A percentile compares a stretch with the other conserved stretches of the same genome.
These are phyloP conservation scores for Netelia melanura DNA, from an alignment of 2,888 invertebrate genomes.

Conservation along the genomic window DNA sequence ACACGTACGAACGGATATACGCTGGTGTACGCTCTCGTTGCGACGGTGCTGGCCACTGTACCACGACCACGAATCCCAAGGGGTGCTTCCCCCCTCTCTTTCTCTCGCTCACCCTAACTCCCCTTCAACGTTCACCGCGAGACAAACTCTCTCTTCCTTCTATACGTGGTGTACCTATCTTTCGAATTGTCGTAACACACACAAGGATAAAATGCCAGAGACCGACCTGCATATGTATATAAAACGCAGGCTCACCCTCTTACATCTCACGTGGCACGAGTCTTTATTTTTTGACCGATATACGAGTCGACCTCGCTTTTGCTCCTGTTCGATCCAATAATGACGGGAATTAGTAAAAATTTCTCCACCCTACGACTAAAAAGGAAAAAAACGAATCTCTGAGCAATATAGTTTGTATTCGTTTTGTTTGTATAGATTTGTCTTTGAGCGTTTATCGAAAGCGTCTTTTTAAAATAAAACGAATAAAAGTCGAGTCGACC, in stretches of 20 bases:
- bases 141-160: constrained; percentile 23
- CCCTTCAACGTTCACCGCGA: neutral
- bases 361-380: neutral
- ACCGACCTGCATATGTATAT: constrained; percentile 18
- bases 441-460: too few relatives aligned
- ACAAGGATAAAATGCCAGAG: constrained; percentile 5
- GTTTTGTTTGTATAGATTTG: neutral
- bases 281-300: constrained; percentile 77
- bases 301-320: constrained; percentile 55
- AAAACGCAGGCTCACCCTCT: constrained; percentile 69
- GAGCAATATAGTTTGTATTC: constrained; percentile 27
- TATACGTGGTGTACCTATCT: constrained; percentile 1
- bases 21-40: constrained; percentile 36
- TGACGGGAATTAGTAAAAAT: constrained; percentile 6
- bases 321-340: constrained; percentile 32
- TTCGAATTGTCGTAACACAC: constrained; percentile 30
- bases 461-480: too few relatives aligned
- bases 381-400: neutral
- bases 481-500: too few relatives aligned
- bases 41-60: constrained; percentile 49
- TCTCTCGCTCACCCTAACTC: neutral
- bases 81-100: constrained; percentile 40
- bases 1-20: constrained; percentile 27
- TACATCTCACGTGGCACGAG: constrained; percentile 68
- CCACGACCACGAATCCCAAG: constrained; percentile 54